A percentile compares a stretch with the other conserved stretches of the same genome.
Evolutionary conservation across 2,888 invertebrate genomes (phyloP).

Genomic region (Hesperia comma): DNA sequence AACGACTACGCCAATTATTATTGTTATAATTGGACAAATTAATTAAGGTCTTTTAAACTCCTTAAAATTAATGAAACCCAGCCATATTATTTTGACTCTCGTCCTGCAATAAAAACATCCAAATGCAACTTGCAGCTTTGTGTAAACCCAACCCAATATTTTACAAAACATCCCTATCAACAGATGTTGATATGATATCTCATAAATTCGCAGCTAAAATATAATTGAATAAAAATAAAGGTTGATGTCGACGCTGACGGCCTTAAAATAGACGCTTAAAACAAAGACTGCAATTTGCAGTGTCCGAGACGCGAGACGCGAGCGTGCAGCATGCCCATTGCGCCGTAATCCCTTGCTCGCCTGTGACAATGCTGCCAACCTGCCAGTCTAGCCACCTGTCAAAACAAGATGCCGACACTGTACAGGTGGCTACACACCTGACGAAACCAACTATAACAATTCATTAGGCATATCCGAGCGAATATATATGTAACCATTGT

Average conservation of each 20-base stretch:
- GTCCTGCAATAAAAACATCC: background rate
- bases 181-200: conserved; percentile 30
- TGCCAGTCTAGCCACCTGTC: conserved; percentile 72
- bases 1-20: too few species aligned
- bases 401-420: conserved; percentile 64
- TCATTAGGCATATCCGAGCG: conserved; percentile 40
- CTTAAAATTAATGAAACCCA: too few species aligned
- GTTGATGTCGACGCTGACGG: conserved; percentile 18
- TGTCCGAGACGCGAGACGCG: conserved; percentile 38
- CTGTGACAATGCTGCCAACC: conserved; percentile 49
- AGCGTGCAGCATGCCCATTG: conserved; percentile 45
- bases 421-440: conserved; percentile 75
- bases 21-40: too few species aligned
- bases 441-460: conserved; percentile 46
- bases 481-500: conserved; percentile 41
- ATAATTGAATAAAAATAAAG: conserved; percentile 33
- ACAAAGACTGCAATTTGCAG: conserved; percentile 48
- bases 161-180: conserved; percentile 22
- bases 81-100: background rate
- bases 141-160: background rate
- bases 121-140: background rate
- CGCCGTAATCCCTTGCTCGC: conserved; percentile 28
- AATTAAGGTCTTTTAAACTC: too few species aligned
- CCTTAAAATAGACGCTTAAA: conserved; percentile 48
- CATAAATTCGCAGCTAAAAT: conserved; percentile 35